Evolutionary conservation across 2,888 invertebrate genomes (phyloP).

Genomic region (Thera britannica): DNA sequence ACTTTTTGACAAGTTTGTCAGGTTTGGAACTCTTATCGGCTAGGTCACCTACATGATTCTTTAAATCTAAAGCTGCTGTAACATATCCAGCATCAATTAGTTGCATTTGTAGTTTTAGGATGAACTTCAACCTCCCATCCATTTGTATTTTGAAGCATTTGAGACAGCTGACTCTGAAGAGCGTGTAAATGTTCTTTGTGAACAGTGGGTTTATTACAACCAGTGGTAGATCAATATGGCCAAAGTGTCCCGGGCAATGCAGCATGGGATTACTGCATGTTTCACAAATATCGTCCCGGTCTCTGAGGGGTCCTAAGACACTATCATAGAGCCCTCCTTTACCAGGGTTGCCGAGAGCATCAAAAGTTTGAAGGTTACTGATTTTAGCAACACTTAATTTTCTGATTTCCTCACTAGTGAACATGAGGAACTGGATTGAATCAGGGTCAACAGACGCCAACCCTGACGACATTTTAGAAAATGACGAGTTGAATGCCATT

Average conservation of each 20-base stretch:
- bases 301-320: slow-evolving; percentile 88
- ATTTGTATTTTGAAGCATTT: slow-evolving; percentile 88
- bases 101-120: slow-evolving; percentile 88
- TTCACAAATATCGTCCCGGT: slow-evolving; percentile 88
- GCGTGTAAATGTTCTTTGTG: slow-evolving; percentile 88
- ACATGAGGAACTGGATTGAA: slow-evolving; percentile 88
- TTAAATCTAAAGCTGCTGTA: slow-evolving; percentile 89
- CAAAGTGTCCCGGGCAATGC: slow-evolving; percentile 96
- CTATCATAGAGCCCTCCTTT: slow-evolving; percentile 96
- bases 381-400: slow-evolving; percentile 93
- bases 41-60: slow-evolving; percentile 68
- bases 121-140: slow-evolving; percentile 75
- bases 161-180: slow-evolving; percentile 89
- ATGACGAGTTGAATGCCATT: slow-evolving; percentile 66
- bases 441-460: slow-evolving; percentile 72
- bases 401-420: slow-evolving; percentile 90
- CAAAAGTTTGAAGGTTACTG: slow-evolving; percentile 91
- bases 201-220: slow-evolving; percentile 96
- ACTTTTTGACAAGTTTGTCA: slow-evolving; percentile 73
- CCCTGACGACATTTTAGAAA: slow-evolving; percentile 59
- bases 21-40: slow-evolving; percentile 70
- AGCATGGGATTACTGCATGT: slow-evolving; percentile 90
- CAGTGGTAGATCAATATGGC: slow-evolving; percentile 95
- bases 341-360: slow-evolving; percentile 92
- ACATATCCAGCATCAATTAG: slow-evolving; percentile 90